A percentile compares a stretch with the other conserved stretches of the same genome.
Evolutionary conservation across 2,113 vertebrate genomes (phyloP).

Genomic region (Toxotes chatareus): DNA sequence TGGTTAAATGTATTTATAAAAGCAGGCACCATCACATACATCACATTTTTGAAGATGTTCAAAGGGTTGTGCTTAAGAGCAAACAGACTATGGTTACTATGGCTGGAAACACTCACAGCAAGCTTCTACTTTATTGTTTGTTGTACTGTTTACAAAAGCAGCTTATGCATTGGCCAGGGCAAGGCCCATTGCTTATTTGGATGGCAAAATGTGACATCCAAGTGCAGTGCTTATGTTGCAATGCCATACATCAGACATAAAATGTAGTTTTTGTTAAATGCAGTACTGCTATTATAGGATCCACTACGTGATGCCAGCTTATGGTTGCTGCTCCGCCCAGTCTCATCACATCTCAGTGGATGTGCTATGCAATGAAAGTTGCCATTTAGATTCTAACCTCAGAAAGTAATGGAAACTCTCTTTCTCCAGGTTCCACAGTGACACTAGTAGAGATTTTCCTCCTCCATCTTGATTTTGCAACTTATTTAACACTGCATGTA

Average conservation of each 20-base stretch:
- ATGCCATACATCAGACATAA: not conserved
- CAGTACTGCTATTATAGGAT: not conserved
- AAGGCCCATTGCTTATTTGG: not conserved
- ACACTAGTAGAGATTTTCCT: not conserved
- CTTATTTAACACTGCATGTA: not conserved
- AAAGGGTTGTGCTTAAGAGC: slow-evolving; percentile 39
- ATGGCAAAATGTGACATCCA: not conserved
- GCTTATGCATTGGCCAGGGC: not conserved
- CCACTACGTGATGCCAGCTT: not conserved
- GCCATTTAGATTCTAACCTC: not conserved
- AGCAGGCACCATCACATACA: slow-evolving; percentile 71
- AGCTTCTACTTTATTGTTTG: not conserved
- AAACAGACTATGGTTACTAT: slow-evolving; percentile 63
- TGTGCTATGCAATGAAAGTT: not conserved
- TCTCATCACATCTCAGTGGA: not conserved
- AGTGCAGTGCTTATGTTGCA: not conserved
- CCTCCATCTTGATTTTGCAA: not conserved
- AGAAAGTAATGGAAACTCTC: not conserved
- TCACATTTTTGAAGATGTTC: slow-evolving; percentile 5
- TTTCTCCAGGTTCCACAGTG: not conserved
- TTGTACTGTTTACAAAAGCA: not conserved
- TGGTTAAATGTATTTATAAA: slow-evolving; percentile 66
- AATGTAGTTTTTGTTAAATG: not conserved
- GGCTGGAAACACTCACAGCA: not conserved
- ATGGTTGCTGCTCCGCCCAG: not conserved